Base-by-base conservation (phyloP, 1,140 invertebrate genomes). In the Scaptomyza montana region DNA sequence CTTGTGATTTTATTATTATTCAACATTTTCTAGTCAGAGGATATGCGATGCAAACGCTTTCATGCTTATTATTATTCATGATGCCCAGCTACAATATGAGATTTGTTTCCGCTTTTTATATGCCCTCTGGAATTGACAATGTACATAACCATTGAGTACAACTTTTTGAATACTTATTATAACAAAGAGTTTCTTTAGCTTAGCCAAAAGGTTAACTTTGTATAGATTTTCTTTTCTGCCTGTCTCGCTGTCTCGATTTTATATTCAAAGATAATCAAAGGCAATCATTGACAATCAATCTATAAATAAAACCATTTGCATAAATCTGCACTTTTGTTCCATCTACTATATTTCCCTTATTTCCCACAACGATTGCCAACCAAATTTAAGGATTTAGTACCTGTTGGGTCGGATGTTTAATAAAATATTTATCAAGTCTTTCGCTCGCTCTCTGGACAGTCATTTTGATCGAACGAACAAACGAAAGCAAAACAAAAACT, bases 31-130 rank as follows among this genome's bases (percentile, higher is more conserved):
- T n/a, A 55, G 39, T 46, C 13, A 6, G 19, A 13, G 39, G 12
- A 8, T 41, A n/a, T 33, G 30, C 30, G 39, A 66, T 84, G 67
- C 74, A 64, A 60, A 62, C 60, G 68, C 78, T 74, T 78, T 76
- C 39, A n/a, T 69, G 64, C 82, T 87, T 86, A 82, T 86, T 86
- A 82, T 86, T 86, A 87, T 86, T 86, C 78, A 86, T 86, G 82
- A 86, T 78, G 80, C 28, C 19, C 30, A 33, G 7, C 30, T 5
- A 36, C 61, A 45, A 66, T 47, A 63, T 60, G 60, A 68, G 67
- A 86, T 86, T 87, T 74, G 33, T 66, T 80, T 64, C 66, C 78
- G 67, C 87, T 86, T 87, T 87, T 78, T 76, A n/a, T 76, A n/a
- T 41, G 39, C 12, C n/a, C 12, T 16, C 16, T 16, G 16, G 1